Evolutionary conservation across 2,797 vertebrate species (phyloP).

Genomic region (Alfaro cultratus): DNA sequence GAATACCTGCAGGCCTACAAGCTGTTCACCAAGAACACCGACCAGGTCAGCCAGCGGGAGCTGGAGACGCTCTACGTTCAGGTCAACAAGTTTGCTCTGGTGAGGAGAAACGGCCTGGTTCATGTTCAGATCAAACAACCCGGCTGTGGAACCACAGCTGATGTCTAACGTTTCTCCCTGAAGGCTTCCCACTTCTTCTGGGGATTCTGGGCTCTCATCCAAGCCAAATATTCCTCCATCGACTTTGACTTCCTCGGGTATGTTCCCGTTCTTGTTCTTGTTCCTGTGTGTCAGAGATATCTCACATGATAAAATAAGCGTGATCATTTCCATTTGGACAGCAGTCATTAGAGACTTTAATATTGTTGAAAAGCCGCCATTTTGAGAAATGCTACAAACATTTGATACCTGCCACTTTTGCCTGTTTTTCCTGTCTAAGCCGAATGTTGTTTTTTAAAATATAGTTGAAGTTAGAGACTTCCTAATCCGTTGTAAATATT

Average conservation of each 20-base stretch:
- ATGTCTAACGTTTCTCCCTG: constrained; percentile 37
- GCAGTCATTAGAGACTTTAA: too few species aligned
- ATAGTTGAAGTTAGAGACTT: too few species aligned
- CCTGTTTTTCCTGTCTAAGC: too few species aligned
- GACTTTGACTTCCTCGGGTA: constrained; percentile 97
- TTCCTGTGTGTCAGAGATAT: too few species aligned
- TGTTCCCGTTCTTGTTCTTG: constrained; percentile 48
- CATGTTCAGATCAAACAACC: neutral
- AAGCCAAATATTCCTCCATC: constrained; percentile 95
- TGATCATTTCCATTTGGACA: too few species aligned
- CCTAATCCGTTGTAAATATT: too few species aligned
- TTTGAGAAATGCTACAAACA: too few species aligned
- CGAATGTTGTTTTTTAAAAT: too few species aligned
- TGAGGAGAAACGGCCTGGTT: constrained; percentile 72
- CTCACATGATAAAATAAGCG: too few species aligned
- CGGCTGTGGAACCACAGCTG: constrained; percentile 13
- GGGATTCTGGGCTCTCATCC: constrained; percentile 97
- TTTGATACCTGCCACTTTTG: too few species aligned
- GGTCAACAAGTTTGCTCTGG: constrained; percentile 97
- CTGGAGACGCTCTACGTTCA: constrained; percentile 92
- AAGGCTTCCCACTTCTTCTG: constrained; percentile 98
- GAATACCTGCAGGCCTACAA: constrained; percentile 92
- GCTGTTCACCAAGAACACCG: constrained; percentile 75
- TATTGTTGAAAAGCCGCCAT: too few species aligned
- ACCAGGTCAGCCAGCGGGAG: constrained; percentile 82